phyloP scores from a whole-genome alignment of 2,888 invertebrate genomes.

The Agrochola lychnidis region DNA sequence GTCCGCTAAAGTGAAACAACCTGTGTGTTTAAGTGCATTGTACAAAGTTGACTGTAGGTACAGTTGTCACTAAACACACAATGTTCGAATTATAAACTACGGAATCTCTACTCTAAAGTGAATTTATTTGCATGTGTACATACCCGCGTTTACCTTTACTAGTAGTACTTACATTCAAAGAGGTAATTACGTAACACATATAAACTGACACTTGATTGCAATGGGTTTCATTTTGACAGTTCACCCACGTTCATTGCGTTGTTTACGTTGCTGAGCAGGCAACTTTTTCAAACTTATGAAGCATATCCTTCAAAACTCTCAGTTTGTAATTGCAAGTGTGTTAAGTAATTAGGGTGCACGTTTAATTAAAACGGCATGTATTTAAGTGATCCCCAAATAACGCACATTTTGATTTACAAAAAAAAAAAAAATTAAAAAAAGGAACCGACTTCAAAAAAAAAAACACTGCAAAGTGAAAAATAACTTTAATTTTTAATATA shows the following conservation, averaged over 20 bases:
- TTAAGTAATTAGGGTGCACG: no score
- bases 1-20: background rate
- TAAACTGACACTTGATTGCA: no score
- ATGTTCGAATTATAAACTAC: slow-evolving; percentile 12
- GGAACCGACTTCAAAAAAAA: no score
- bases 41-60: background rate
- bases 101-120: slow-evolving; percentile 10
- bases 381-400: background rate
- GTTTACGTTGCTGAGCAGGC: no score
- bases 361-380: background rate
- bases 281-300: no score
- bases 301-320: background rate
- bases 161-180: no score
- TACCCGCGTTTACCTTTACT: no score
- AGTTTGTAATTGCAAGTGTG: no score
- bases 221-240: background rate
- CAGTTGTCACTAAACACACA: slow-evolving; percentile 22
- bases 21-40: slow-evolving; percentile 9
- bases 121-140: background rate
- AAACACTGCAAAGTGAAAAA: no score
- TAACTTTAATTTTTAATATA: no score
- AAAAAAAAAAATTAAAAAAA: no score
- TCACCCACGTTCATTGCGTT: no score
- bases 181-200: background rate
- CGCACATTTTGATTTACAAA: background rate